Percentiles rank a stretch among this genome's conserved stretches.
These are phyloP conservation scores for Papilio helenus DNA, from an alignment of 1,140 invertebrate species.

Conservation along the genomic window DNA sequence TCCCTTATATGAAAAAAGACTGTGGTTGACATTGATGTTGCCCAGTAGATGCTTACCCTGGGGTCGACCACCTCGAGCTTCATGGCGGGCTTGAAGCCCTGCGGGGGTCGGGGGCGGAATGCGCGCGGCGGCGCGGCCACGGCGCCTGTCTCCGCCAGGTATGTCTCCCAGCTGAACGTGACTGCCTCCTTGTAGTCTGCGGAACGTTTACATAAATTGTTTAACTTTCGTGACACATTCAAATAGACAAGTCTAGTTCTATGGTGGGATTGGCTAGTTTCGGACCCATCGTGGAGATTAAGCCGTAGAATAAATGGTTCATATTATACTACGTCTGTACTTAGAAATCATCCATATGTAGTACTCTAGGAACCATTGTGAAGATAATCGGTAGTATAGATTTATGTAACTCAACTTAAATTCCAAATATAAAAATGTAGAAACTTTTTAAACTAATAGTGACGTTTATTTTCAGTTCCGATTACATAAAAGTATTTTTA, in stretches of 20 bases:
- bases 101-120: constrained; percentile 90
- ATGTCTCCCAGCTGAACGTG: constrained; percentile 93
- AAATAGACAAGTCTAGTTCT: too few relatives aligned
- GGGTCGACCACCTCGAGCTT: constrained; percentile 96
- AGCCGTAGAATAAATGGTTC: too few relatives aligned
- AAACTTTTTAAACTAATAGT: neutral
- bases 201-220: constrained; percentile 40
- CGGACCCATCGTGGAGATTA: too few relatives aligned
- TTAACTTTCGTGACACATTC: too few relatives aligned
- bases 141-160: constrained; percentile 90
- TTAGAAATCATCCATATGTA: too few relatives aligned
- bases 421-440: constrained; percentile 34
- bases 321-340: too few relatives aligned
- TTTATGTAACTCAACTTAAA: neutral
- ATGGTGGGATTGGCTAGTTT: too few relatives aligned
- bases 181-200: constrained; percentile 88
- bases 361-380: neutral
- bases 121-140: constrained; percentile 91
- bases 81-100: constrained; percentile 94
- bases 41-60: constrained; percentile 84
- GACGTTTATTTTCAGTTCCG: neutral
- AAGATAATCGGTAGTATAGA: neutral
- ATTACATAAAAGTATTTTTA: neutral
- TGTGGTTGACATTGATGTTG: too few relatives aligned
- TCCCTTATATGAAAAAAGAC: too few relatives aligned